Conservation (phyloP, 1,140 invertebrate species). For the Zelostemma sp. region DNA sequence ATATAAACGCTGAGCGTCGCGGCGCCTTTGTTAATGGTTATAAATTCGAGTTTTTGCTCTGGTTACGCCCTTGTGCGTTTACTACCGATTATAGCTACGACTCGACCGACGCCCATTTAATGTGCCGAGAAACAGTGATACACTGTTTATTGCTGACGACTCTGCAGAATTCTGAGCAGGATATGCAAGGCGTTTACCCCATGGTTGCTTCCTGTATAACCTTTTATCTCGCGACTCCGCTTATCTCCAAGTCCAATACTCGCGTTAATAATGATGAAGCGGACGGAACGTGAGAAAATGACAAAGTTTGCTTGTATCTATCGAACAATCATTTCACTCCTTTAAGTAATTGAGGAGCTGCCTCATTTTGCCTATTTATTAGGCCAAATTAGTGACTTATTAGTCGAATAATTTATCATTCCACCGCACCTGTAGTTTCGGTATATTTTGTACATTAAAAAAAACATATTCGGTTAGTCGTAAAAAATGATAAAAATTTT, state of each 20-base stretch:
- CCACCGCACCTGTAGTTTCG: no score
- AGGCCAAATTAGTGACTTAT: no score
- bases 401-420: no score
- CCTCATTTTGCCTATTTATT: no score
- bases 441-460: no score
- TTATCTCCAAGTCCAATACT: slow-evolving; percentile 32
- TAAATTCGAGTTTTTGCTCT: slow-evolving; percentile 50
- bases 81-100: slow-evolving; percentile 20
- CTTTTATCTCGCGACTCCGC: slow-evolving; percentile 39
- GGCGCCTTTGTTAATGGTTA: slow-evolving; percentile 44
- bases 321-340: no score
- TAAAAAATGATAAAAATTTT: no score
- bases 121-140: slow-evolving; percentile 61
- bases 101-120: slow-evolving; percentile 51
- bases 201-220: slow-evolving; percentile 13
- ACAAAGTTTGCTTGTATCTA: no score
- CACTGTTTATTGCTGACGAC: slow-evolving; percentile 62
- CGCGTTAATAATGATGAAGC: slow-evolving; percentile 3
- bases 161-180: slow-evolving; percentile 59
- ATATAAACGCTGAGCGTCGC: slow-evolving; percentile 16
- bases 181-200: slow-evolving; percentile 16
- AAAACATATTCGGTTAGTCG: no score
- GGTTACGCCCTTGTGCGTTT: slow-evolving; percentile 26
- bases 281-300: slow-evolving; percentile 22
- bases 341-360: no score